Conservation (phyloP, 2,797 vertebrate genomes). For the Orientallactaga sibirica region DNA sequence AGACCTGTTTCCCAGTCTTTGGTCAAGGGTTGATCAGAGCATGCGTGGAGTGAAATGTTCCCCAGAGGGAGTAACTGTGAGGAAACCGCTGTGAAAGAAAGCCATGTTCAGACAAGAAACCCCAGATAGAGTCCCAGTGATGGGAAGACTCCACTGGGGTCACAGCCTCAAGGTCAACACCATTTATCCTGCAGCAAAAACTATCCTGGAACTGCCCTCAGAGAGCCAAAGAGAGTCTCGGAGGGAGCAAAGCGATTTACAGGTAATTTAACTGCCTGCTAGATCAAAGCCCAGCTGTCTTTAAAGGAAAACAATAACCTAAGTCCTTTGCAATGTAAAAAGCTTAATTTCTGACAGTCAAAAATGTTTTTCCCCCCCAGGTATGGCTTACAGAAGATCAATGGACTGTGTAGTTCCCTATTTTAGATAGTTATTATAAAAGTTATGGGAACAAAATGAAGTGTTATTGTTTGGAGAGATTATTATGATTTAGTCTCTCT, state of each 20-base stretch:
- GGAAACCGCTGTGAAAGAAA: background rate
- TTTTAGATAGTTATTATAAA: background rate
- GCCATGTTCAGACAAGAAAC: background rate
- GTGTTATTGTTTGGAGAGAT: too few species aligned
- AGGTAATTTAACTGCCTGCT: background rate
- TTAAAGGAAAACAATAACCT: background rate
- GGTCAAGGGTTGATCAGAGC: background rate
- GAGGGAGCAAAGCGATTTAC: background rate
- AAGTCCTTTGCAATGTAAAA: background rate
- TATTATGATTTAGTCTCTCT: background rate
- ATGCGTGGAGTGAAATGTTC: background rate
- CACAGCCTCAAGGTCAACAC: background rate
- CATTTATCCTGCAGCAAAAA: background rate
- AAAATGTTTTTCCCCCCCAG: background rate
- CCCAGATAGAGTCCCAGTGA: fast-evolving
- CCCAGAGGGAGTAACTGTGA: background rate
- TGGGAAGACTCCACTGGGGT: background rate
- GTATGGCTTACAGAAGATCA: background rate
- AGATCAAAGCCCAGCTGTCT: background rate
- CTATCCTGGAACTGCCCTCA: background rate
- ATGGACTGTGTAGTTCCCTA: background rate
- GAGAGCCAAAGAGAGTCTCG: background rate
- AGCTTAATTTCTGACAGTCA: too few species aligned
- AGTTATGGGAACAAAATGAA: background rate
- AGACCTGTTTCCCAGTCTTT: background rate